Conservation (phyloP, 2,113 vertebrate genomes). For the Anhinga anhinga region DNA sequence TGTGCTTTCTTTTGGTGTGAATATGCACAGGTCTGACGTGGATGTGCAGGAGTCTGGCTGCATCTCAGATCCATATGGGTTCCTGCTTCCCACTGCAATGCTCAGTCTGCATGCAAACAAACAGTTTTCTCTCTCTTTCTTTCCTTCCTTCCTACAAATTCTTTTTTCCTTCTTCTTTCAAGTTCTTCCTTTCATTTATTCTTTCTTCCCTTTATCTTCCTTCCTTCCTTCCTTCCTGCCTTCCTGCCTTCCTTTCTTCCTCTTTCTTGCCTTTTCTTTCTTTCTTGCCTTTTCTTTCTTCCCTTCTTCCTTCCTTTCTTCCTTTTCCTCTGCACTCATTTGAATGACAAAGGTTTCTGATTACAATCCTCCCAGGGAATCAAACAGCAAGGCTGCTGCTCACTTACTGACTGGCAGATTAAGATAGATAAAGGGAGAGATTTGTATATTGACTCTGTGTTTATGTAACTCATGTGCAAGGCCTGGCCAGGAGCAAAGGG, state of each 20-base stretch:
- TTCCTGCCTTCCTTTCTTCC: too few relatives aligned
- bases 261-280: too few relatives aligned
- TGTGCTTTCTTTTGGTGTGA: not conserved
- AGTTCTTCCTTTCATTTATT: not conserved
- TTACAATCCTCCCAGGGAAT: constrained; percentile 34
- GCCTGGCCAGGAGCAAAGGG: constrained; percentile 11
- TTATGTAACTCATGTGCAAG: constrained; percentile 5
- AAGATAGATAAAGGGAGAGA: constrained; percentile 34
- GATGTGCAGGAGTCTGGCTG: not conserved
- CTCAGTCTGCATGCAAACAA: not conserved
- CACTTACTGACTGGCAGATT: constrained; percentile 20
- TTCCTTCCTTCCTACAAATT: not conserved
- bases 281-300: not conserved
- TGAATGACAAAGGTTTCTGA: constrained; percentile 59
- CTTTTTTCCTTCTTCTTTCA: not conserved
- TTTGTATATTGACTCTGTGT: constrained; percentile 31
- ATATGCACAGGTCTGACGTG: not conserved
- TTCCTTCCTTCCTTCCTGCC: too few relatives aligned
- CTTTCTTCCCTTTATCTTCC: too few relatives aligned
- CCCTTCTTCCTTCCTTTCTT: not conserved
- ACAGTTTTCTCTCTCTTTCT: not conserved
- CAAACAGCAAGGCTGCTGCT: constrained; percentile 5
- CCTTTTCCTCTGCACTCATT: not conserved
- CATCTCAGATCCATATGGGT: not conserved
- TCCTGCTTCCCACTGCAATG: not conserved